These are phyloP conservation scores for Ammodytes marinus DNA, from an alignment of 2,113 vertebrate genomes.

Conservation along the genomic window DNA sequence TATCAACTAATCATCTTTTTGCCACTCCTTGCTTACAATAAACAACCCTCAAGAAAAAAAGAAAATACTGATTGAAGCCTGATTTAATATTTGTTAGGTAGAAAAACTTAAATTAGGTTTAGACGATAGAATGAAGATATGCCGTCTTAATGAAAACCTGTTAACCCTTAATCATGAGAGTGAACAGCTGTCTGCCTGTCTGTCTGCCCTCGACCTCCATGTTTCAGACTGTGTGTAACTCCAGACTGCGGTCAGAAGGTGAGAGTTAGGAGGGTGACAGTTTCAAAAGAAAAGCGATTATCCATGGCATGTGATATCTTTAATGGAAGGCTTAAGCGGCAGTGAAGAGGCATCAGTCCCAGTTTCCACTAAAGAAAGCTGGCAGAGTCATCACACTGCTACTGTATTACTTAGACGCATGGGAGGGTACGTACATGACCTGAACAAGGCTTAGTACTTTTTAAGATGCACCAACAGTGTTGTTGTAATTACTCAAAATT, in stretches of 20 bases:
- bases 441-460: not conserved
- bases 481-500: no score
- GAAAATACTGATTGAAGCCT: no score
- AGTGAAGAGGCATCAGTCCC: conserved; percentile 3
- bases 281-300: conserved; percentile 58
- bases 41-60: no score
- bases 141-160: not conserved
- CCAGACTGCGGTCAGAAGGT: conserved; percentile 47
- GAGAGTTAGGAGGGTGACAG: not conserved
- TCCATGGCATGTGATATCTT: conserved; percentile 38
- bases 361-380: conserved; percentile 28
- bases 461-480: not conserved
- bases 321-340: conserved; percentile 1
- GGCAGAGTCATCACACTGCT: not conserved
- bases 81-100: no score
- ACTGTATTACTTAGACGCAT: not conserved
- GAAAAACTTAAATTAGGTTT: no score
- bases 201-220: conserved; percentile 16
- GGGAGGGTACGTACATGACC: not conserved
- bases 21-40: no score
- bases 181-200: conserved; percentile 44
- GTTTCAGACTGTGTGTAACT: conserved; percentile 26
- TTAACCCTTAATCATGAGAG: not conserved
- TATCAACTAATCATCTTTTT: no score
- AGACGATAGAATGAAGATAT: no score